Conservation (phyloP, 2,113 vertebrate species). For the Sinocyclocheilus maitianheensis region DNA sequence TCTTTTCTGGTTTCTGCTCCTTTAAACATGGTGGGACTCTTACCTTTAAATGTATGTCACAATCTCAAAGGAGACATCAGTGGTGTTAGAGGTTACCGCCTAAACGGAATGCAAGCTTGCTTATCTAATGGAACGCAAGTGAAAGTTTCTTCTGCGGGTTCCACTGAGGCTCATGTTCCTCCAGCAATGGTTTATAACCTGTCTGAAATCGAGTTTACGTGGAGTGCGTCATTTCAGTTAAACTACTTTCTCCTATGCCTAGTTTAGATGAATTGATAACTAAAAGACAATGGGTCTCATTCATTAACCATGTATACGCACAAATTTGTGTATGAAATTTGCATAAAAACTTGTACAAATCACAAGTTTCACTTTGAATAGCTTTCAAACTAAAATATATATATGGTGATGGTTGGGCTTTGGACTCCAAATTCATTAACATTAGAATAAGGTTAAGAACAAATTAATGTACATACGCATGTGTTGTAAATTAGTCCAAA, state of each 20-base stretch:
- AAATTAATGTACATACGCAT: background rate
- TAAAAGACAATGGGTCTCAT: no score
- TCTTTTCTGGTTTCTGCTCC: no score
- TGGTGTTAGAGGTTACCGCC: no score
- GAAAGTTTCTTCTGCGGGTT: background rate
- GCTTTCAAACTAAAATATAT: background rate
- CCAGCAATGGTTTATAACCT: background rate
- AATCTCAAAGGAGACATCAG: no score
- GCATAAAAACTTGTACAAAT: background rate
- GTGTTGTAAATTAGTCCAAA: background rate
- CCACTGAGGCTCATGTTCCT: background rate
- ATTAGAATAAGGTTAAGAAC: background rate
- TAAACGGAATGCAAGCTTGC: slow-evolving; percentile 5
- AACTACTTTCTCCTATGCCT: no score
- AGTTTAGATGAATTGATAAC: no score
- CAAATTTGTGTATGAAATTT: background rate
- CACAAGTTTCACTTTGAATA: background rate
- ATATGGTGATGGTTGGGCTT: background rate
- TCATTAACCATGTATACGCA: background rate
- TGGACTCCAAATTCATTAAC: background rate
- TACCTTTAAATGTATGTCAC: no score
- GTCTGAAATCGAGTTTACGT: slow-evolving; percentile 9
- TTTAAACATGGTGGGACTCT: no score
- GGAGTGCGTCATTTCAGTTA: no score
- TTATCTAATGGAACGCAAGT: slow-evolving; percentile 18